phyloP scores from a whole-genome alignment of 2,888 invertebrate genomes.

The Meghimatium bilineatum region DNA sequence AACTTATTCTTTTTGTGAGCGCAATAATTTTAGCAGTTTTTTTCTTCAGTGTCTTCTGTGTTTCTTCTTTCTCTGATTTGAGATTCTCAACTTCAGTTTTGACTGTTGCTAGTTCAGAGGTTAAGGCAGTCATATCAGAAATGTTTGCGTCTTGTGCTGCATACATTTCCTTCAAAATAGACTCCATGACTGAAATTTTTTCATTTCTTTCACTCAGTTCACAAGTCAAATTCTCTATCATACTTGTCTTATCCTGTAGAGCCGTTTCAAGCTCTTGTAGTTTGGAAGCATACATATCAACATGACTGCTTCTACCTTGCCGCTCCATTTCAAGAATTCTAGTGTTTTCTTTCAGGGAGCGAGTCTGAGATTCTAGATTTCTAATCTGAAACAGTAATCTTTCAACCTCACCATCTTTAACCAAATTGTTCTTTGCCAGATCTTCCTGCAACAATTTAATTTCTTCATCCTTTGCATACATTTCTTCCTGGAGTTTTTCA shows the following conservation, averaged over 20 bases:
- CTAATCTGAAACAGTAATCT: slow-evolving; percentile 45
- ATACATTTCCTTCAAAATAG: slow-evolving; percentile 51
- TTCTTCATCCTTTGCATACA: neutral
- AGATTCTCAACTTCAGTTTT: slow-evolving; percentile 24
- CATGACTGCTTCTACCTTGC: slow-evolving; percentile 34
- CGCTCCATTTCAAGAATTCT: slow-evolving; percentile 42
- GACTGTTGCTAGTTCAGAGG: slow-evolving; percentile 44
- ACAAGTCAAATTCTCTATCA: slow-evolving; percentile 44
- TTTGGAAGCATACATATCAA: slow-evolving; percentile 32
- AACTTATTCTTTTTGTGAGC: slow-evolving; percentile 51
- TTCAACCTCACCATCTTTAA: slow-evolving; percentile 14
- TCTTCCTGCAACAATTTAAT: slow-evolving; percentile 10
- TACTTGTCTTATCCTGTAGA: slow-evolving; percentile 40
- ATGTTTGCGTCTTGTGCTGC: slow-evolving; percentile 42
- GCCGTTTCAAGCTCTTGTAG: slow-evolving; percentile 43
- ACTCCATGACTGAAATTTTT: slow-evolving; percentile 47
- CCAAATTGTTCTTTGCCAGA: neutral
- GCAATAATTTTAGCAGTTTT: slow-evolving; percentile 63
- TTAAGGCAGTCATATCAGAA: slow-evolving; percentile 40
- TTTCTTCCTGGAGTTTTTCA: slow-evolving; percentile 33
- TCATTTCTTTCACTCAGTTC: slow-evolving; percentile 49
- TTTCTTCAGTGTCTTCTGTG: slow-evolving; percentile 53
- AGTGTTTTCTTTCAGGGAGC: slow-evolving; percentile 43
- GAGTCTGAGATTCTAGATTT: slow-evolving; percentile 47
- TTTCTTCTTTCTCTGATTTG: slow-evolving; percentile 50